phyloP scores from a whole-genome alignment of 2,888 invertebrate species.

The Erynnis tages region DNA sequence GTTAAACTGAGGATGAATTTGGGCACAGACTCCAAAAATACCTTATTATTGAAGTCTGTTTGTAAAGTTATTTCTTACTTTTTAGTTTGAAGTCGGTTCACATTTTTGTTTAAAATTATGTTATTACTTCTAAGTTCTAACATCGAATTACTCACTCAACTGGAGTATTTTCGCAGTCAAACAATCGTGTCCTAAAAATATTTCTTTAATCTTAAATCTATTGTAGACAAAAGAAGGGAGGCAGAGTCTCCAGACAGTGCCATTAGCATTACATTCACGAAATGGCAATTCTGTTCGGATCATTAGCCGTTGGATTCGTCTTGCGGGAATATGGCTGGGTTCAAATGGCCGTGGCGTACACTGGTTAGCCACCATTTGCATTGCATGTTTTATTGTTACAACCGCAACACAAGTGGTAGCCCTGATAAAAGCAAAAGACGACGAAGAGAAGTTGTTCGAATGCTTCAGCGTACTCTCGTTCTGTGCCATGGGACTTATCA shows the following conservation, averaged over 20 bases:
- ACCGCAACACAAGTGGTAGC: conserved; percentile 47
- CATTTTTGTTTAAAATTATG: too few relatives aligned
- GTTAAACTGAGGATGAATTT: too few relatives aligned
- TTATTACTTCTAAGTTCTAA: too few relatives aligned
- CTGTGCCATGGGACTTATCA: conserved; percentile 56
- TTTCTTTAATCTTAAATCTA: background rate
- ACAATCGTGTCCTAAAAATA: too few relatives aligned
- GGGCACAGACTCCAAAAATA: too few relatives aligned
- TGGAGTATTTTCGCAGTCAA: too few relatives aligned
- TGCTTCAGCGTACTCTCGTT: conserved; percentile 60
- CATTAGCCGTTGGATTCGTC: conserved; percentile 34
- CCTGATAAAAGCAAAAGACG: conserved; percentile 42
- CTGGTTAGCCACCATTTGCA: conserved; percentile 40
- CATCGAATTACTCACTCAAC: too few relatives aligned
- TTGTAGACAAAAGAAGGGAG: background rate
- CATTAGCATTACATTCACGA: conserved; percentile 3
- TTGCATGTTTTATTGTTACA: conserved; percentile 43
- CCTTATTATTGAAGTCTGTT: too few relatives aligned
- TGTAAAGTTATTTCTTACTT: too few relatives aligned
- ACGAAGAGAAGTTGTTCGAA: conserved; percentile 51
- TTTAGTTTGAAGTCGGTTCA: too few relatives aligned
- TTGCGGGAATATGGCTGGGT: conserved; percentile 42
- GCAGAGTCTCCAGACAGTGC: background rate
- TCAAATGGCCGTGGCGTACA: conserved; percentile 34
- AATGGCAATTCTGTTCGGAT: conserved; percentile 38